Percentiles rank a stretch among this genome's conserved stretches.
These are phyloP conservation scores for Teleogryllus occipitalis DNA, from an alignment of 1,140 invertebrate genomes.

Conservation along the genomic window DNA sequence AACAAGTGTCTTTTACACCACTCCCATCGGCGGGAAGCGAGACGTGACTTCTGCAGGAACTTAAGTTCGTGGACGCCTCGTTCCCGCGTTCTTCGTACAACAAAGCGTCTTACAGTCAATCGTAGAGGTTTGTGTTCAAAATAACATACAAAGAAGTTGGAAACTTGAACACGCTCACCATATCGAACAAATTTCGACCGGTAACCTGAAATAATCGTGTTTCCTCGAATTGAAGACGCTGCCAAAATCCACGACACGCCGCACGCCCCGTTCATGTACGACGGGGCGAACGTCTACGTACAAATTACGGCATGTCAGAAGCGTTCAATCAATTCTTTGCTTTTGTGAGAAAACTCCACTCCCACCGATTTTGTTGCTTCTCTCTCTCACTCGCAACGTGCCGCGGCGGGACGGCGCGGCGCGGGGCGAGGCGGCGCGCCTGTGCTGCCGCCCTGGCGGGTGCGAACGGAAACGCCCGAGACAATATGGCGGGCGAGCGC, in stretches of 20 bases:
- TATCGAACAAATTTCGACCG: not conserved
- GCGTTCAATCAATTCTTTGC: conserved; percentile 18
- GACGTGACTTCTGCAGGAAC: conserved; percentile 8
- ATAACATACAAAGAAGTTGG: too few species aligned
- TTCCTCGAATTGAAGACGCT: not conserved
- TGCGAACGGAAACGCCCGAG: not conserved
- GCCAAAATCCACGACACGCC: not conserved
- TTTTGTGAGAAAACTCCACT: conserved; percentile 12
- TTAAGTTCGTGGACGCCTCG: conserved; percentile 7
- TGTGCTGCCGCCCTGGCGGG: conserved; percentile 14
- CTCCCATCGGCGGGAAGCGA: conserved; percentile 17
- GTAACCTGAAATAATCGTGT: not conserved
- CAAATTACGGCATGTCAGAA: conserved; percentile 19
- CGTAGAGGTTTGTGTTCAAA: not conserved
- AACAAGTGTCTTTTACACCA: conserved; percentile 21
- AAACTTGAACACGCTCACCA: not conserved
- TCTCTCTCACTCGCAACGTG: too few species aligned
- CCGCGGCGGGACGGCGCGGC: not conserved
- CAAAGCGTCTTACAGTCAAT: not conserved
- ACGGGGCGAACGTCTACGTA: conserved; percentile 5
- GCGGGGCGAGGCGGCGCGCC: not conserved
- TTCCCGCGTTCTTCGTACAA: too few species aligned
- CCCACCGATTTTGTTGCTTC: not conserved
- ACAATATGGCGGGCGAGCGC: not conserved
- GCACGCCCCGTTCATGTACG: conserved; percentile 12